Conservation (phyloP, 2,113 vertebrate species). For the Pangasianodon hypophthalmus region DNA sequence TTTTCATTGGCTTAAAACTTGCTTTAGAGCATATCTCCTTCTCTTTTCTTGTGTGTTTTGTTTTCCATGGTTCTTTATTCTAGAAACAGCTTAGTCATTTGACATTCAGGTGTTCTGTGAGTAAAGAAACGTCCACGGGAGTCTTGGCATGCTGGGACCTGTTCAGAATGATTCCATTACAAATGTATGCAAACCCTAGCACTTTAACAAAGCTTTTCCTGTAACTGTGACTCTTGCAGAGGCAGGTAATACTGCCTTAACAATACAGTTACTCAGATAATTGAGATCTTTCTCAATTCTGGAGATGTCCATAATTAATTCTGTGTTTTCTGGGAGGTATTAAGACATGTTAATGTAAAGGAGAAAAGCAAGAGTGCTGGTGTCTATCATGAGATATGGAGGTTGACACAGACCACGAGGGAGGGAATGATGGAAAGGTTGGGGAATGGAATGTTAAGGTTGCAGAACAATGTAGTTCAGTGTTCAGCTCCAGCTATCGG, state of each 20-base stretch:
- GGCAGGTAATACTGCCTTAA: constrained; percentile 24
- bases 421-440: constrained; percentile 61
- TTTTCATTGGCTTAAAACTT: constrained; percentile 48
- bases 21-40: constrained; percentile 53
- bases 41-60: constrained; percentile 31
- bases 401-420: constrained; percentile 49
- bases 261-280: constrained; percentile 7
- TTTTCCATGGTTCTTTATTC: constrained; percentile 28
- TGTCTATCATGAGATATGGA: constrained; percentile 56
- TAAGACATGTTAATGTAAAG: constrained; percentile 14
- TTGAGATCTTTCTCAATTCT: neutral
- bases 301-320: constrained; percentile 1
- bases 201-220: constrained; percentile 46
- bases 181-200: constrained; percentile 60
- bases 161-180: constrained; percentile 65
- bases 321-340: neutral
- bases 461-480: constrained; percentile 74
- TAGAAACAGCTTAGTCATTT: constrained; percentile 33
- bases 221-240: constrained; percentile 33
- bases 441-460: constrained; percentile 73
- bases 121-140: constrained; percentile 53
- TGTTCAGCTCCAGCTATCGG: constrained; percentile 66
- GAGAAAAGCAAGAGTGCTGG: constrained; percentile 32
- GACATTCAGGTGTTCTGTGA: constrained; percentile 56
- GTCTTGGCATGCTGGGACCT: constrained; percentile 63